Base-by-base conservation (phyloP, 2,888 invertebrate species). In the Hololepta plana region DNA sequence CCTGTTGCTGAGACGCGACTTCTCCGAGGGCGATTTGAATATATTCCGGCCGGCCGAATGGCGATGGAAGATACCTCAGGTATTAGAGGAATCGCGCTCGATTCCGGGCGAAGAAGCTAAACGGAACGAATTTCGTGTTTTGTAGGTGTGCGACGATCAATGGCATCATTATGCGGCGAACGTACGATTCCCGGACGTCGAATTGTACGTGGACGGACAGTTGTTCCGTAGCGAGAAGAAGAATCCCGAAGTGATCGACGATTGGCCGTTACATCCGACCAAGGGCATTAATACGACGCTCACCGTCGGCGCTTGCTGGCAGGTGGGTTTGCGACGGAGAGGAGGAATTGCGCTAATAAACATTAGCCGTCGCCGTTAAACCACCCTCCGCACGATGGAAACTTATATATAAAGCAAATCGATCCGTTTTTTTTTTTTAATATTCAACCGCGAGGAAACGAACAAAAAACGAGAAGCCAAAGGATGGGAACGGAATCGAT, bases 161-260 rank as follows among this genome's bases (percentile, higher is more conserved):
- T 98, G 96, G 96, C 96, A 98, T 63, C 93, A 95, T 58, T 96
- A 90, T 59, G 85, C 91, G 0, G 64, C 96, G 21, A 87, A 84
- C 49, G 80, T 95, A 3, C 76, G 88, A 38, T 87, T 91, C 63
- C 85, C 90, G 1, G 81, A 81, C 47, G 82, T 90, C 23, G 75
- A 75, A 35, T 62, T 95, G 32, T 82, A 69, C 51, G 72, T 95
- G 33, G 95, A 95, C 55, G 95, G 93, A 1, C 74, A 75, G 44
- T 59, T 72, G 22, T 72, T 56, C 40, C 50, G 57, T 4, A 35
- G 38, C 1, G 70, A 66, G 41, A 66, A 79, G 46, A 74, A 75
- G 47, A 91, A 88, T 40, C 91, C 93, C 0, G 95, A 96, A 56
- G 87, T 98, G 24, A 88, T 98, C 47, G 96, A 98, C 51, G 98